A percentile compares a stretch with the other conserved stretches of the same genome.
Evolutionary conservation across 2,888 invertebrate genomes (phyloP).

Genomic region (Ochropleura leucogaster): DNA sequence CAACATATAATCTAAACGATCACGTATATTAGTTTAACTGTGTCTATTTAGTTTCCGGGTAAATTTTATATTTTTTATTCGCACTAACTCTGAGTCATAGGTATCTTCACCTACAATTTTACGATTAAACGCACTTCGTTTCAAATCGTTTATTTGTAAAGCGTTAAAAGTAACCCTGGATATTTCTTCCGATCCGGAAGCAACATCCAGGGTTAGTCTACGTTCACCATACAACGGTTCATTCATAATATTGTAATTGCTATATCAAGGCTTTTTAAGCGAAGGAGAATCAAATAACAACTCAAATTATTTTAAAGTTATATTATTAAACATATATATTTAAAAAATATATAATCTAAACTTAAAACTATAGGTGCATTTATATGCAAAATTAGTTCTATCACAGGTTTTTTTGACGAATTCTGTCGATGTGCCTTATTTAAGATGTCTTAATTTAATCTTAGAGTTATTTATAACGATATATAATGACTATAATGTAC

Average conservation of each 20-base stretch:
- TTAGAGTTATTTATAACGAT: slow-evolving; percentile 5
- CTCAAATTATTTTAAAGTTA: not conserved
- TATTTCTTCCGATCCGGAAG: no score
- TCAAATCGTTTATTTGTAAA: not conserved
- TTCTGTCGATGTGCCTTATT: slow-evolving; percentile 48
- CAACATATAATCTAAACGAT: slow-evolving; percentile 41
- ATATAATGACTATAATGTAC: not conserved
- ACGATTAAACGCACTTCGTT: not conserved
- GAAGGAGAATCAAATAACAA: slow-evolving; percentile 13
- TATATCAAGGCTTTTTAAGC: not conserved
- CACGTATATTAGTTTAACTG: slow-evolving; percentile 38
- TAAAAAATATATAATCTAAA: slow-evolving; percentile 9
- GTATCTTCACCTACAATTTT: not conserved
- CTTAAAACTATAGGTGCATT: slow-evolving; percentile 29
- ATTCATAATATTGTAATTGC: not conserved
- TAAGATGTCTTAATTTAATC: slow-evolving; percentile 20
- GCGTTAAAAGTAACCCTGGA: no score
- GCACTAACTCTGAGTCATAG: slow-evolving; percentile 13
- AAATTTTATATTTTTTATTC: slow-evolving; percentile 6
- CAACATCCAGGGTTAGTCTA: not conserved
- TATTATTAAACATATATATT: slow-evolving; percentile 24
- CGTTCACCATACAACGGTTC: not conserved
- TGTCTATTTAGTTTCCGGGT: slow-evolving; percentile 43
- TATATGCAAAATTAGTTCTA: slow-evolving; percentile 67
- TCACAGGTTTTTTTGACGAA: slow-evolving; percentile 87